Conservation (phyloP, 2,888 invertebrate genomes). For the Abrostola triplasia region DNA sequence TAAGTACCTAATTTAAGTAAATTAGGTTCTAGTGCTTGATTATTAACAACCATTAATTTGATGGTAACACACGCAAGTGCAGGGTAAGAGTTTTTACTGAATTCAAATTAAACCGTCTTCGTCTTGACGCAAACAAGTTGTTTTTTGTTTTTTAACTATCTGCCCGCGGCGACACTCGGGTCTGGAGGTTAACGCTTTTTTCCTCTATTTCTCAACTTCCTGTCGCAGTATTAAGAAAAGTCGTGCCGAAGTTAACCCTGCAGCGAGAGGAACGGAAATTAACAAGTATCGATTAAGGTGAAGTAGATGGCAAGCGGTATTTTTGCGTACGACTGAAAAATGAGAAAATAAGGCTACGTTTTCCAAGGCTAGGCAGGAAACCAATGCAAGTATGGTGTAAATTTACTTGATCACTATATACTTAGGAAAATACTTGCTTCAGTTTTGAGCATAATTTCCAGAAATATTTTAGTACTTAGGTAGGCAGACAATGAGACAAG, state of each 20-base stretch:
- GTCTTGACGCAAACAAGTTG: conserved; percentile 16
- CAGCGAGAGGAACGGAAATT: conserved; percentile 38
- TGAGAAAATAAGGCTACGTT: neutral
- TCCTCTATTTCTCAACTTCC: conserved; percentile 48
- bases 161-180: conserved; percentile 26
- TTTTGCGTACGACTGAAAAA: neutral
- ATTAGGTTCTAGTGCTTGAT: conserved; percentile 1
- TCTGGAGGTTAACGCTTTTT: conserved; percentile 33
- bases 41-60: conserved; percentile 13
- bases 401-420: no score
- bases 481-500: no score
- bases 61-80: conserved; percentile 20
- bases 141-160: conserved; percentile 36
- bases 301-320: neutral
- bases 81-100: conserved; percentile 14
- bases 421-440: no score
- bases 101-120: conserved; percentile 42
- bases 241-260: conserved; percentile 31
- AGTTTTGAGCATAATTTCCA: no score
- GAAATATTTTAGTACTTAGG: no score
- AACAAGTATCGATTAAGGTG: conserved; percentile 44
- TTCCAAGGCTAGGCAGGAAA: neutral
- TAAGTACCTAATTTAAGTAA: no score
- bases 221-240: conserved; percentile 44
- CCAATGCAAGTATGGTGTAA: no score